Evolutionary conservation across 1,140 invertebrate species (phyloP).

Genomic region (Platyura marginata): DNA sequence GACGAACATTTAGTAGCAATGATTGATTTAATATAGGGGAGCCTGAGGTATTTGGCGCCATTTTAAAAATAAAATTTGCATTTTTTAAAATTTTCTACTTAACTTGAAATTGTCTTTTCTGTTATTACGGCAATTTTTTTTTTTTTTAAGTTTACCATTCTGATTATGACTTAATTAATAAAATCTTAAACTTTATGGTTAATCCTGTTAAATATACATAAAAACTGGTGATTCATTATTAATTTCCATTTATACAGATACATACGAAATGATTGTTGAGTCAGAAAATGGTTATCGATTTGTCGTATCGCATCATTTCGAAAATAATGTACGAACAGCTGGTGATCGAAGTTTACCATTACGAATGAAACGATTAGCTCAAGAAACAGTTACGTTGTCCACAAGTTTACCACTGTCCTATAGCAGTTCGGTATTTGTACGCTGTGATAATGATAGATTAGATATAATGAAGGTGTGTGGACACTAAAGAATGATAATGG

Average conservation of each 20-base stretch:
- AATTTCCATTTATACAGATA: slow-evolving; percentile 42
- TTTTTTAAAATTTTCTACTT: too few relatives aligned
- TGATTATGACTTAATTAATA: too few relatives aligned
- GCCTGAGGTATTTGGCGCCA: too few relatives aligned
- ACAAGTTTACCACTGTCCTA: slow-evolving; percentile 84
- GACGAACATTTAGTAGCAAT: too few relatives aligned
- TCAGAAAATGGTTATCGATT: slow-evolving; percentile 53
- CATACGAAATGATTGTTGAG: slow-evolving; percentile 79
- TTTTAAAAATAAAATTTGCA: too few relatives aligned
- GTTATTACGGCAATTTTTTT: too few relatives aligned
- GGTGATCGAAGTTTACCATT: slow-evolving; percentile 69
- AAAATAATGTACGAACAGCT: slow-evolving; percentile 68
- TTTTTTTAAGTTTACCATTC: too few relatives aligned
- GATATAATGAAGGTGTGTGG: slow-evolving; percentile 79
- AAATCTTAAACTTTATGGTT: too few relatives aligned
- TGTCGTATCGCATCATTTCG: slow-evolving; percentile 80
- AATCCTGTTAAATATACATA: too few relatives aligned
- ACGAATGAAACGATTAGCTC: slow-evolving; percentile 79
- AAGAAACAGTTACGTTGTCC: slow-evolving; percentile 89
- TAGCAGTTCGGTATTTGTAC: slow-evolving; percentile 88
- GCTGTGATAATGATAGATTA: slow-evolving; percentile 82
- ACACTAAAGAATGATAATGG: neutral
- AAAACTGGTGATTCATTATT: too few relatives aligned
- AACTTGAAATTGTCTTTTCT: too few relatives aligned
- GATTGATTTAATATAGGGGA: too few relatives aligned